Evolutionary conservation across 2,797 vertebrate genomes (phyloP), one percentile per base, ranked within the genome.

Genomic region (Propithecus perrieri): DNA sequence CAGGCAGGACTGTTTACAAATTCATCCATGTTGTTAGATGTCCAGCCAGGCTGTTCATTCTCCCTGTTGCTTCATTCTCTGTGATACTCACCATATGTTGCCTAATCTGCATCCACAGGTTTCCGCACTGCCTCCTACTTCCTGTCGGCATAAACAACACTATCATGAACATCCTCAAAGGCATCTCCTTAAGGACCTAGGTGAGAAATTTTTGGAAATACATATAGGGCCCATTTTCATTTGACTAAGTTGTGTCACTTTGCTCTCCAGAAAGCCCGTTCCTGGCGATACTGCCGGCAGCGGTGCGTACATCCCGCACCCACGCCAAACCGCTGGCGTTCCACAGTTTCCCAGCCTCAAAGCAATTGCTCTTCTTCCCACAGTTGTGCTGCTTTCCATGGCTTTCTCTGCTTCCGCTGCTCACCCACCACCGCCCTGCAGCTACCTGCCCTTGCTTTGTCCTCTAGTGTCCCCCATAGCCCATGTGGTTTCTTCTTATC

Each of bases 101-200:
- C 65, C 88, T 78, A 92, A 78, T 89, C 85, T 89, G 67, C 33
- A 28, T 4, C 50, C 84, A 65, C 24, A 30, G 20, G 85, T 84
- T 96, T 85, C 89, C 80, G 80, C 80, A 76, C 67, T 43, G 28
- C 71, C 12, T 35, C 76, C 88, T 88, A 96, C 65, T 81, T 86
- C 41, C 88, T 63, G 22, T 85, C 87, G 46, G 65, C 50, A 48
- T 71, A 81, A 91, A 81, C 33, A 72, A 67, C 4, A 6, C 41
- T 17, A 20, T 38, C 50, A 76, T 79, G 63, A 86, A 48, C 41
- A 80, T 89, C 67, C 75, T 85, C 59, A 46, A 78, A 85, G 35
- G 33, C 5, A 4, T 55, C 20, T 63, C 53, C 28, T 75, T 26
- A 71, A 28, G 28, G 24, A n/a, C 48, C 28, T 43, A 0, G 22